Percentiles rank a stretch among this genome's conserved stretches.
Evolutionary conservation across 2,888 invertebrate genomes (phyloP).

Genomic region (Drosophila neonasuta): DNA sequence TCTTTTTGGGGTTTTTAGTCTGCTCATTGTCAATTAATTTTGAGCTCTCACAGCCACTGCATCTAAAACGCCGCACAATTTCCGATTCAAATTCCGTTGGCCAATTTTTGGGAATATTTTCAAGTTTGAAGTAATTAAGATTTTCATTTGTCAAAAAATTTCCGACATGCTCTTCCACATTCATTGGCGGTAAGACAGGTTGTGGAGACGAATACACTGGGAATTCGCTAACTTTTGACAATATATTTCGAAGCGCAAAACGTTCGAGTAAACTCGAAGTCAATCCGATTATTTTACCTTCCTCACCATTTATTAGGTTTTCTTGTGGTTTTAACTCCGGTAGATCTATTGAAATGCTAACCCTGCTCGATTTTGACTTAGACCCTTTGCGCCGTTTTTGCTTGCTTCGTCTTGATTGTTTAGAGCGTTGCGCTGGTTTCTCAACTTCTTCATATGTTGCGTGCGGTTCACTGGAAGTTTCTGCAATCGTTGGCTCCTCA

Average conservation of each 20-base stretch:
- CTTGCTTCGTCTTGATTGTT: too few relatives aligned
- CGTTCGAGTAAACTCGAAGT: not conserved
- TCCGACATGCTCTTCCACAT: not conserved
- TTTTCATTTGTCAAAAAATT: not conserved
- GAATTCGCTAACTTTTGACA: not conserved
- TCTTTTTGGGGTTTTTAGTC: not conserved
- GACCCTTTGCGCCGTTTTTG: too few relatives aligned
- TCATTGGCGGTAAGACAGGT: not conserved
- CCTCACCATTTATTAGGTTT: too few relatives aligned
- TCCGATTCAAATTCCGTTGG: not conserved
- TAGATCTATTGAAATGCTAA: too few relatives aligned
- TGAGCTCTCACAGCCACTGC: too few relatives aligned
- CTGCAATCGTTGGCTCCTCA: too few relatives aligned
- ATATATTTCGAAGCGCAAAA: not conserved
- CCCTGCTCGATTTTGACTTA: too few relatives aligned
- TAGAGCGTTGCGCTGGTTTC: too few relatives aligned
- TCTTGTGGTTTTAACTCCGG: too few relatives aligned
- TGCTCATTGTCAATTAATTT: not conserved
- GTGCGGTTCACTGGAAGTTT: too few relatives aligned
- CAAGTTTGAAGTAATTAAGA: not conserved
- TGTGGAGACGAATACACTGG: not conserved
- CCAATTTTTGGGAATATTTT: not conserved
- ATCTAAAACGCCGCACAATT: not conserved
- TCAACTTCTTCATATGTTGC: too few relatives aligned
- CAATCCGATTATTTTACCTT: too few relatives aligned